These are phyloP conservation scores for Platyrinchus mystaceus DNA, from an alignment of 2,797 vertebrate genomes.

Conservation along the genomic window DNA sequence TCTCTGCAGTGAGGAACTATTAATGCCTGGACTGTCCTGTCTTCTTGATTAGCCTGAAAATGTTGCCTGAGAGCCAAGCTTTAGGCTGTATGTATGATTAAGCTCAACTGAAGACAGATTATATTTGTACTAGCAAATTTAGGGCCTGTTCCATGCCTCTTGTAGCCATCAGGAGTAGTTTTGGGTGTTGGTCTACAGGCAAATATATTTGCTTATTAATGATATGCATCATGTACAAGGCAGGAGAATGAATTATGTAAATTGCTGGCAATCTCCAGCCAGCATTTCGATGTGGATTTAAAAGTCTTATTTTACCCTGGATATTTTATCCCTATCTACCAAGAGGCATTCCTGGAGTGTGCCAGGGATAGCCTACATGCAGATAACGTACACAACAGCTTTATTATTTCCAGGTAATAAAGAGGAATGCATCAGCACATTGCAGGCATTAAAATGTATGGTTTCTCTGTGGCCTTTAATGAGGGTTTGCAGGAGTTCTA, in stretches of 20 bases:
- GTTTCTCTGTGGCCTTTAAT: slow-evolving; percentile 26
- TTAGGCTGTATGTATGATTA: not conserved
- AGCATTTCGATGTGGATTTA: not conserved
- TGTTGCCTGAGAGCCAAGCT: slow-evolving; percentile 10
- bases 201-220: slow-evolving; percentile 18
- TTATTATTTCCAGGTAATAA: slow-evolving; percentile 25
- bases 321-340: not conserved
- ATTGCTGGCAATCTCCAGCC: not conserved
- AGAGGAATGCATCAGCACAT: slow-evolving; percentile 15
- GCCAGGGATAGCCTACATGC: not conserved
- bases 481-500: not conserved
- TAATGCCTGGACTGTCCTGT: slow-evolving; percentile 50
- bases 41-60: slow-evolving; percentile 43
- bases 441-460: slow-evolving; percentile 41
- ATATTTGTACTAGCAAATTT: slow-evolving; percentile 15
- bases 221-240: not conserved
- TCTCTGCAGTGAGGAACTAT: slow-evolving; percentile 40
- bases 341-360: not conserved
- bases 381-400: not conserved
- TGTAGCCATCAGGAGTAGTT: not conserved
- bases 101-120: slow-evolving; percentile 60
- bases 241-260: slow-evolving; percentile 23
- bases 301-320: not conserved
- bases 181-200: not conserved
- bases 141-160: not conserved